Evolutionary conservation across 2,888 invertebrate species (phyloP), one percentile per base, ranked within the genome.

Genomic region (Exocentrus adspersus): DNA sequence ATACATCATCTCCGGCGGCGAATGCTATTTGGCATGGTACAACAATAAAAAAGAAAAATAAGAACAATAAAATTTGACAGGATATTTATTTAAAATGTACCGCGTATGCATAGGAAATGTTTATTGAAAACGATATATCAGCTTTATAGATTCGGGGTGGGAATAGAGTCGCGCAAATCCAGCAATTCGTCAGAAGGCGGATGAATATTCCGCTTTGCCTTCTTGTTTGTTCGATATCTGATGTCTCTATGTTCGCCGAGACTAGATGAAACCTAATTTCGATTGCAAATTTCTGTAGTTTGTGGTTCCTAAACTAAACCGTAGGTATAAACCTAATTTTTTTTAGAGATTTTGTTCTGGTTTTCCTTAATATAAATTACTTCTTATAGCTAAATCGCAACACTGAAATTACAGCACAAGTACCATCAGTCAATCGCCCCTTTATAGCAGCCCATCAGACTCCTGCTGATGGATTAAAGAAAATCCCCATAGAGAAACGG

Each of bases 31-130:
- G 64, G 65, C 58, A 65, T 67, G 68, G 72, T 75, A 72, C 66
- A 70, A 72, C 77, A 77, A 76, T 77, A 78, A 77, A 76, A 72
- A 74, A 75, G 78, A 78, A 73, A 77, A 78, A 78, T 78, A 76
- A 73, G 75, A 72, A 72, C 75, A 77, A 77, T 78, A 78, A 77
- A 77, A 75, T 72, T 74, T 75, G 78, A 78, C 78, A 77, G 77
- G 71, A 71, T 75, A 76, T 77, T 78, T 77, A 75, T 76, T 70
- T 73, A 70, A 74, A 76, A 75, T 72, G 70, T 70, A 75, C 67
- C 68, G 67, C 70, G 70, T 70, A 71, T 71, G 73, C 73, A 73
- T 73, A 70, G 73, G 71, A 76, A 75, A 78, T 76, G 77, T 71
- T 77, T 77, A 78, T 77, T 77, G 77, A 73, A 76, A 74, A 72